Percentiles rank a stretch among this genome's conserved stretches.
Evolutionary conservation across 2,888 invertebrate genomes (phyloP).

Genomic region (Leuctra nigra): DNA sequence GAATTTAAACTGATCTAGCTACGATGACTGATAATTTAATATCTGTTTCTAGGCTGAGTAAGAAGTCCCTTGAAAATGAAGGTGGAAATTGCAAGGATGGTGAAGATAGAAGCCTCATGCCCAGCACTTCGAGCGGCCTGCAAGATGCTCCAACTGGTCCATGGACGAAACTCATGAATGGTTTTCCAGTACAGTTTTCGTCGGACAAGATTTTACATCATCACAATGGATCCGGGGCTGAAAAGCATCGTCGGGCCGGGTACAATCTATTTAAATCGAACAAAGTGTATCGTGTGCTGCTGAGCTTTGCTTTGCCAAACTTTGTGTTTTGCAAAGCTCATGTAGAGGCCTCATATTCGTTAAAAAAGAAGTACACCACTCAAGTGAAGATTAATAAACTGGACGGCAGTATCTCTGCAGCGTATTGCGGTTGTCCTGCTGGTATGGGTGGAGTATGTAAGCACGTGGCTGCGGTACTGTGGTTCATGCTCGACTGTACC

Average conservation of each 20-base stretch:
- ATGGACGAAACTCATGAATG: not conserved
- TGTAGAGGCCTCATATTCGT: not conserved
- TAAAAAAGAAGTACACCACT: not conserved
- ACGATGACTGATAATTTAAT: too few species aligned
- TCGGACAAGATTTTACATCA: not conserved
- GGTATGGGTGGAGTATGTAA: not conserved
- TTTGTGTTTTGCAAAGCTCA: not conserved
- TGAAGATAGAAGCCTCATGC: not conserved
- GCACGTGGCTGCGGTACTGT: not conserved
- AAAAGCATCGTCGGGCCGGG: not conserved
- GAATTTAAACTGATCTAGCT: too few species aligned
- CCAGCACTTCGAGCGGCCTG: not conserved
- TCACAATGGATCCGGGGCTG: not conserved
- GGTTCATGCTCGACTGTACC: not conserved
- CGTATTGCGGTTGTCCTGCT: not conserved
- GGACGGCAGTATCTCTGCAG: not conserved
- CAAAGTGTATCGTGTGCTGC: not conserved
- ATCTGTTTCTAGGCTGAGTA: not conserved
- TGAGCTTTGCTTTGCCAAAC: not conserved
- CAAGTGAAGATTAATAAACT: not conserved
- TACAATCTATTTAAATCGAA: not conserved
- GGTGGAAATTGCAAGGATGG: not conserved
- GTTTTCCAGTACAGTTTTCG: not conserved
- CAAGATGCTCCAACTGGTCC: not conserved
- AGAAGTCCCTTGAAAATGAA: not conserved